Conservation (phyloP, 2,113 vertebrate genomes). For the Pleuronectes platessa region DNA sequence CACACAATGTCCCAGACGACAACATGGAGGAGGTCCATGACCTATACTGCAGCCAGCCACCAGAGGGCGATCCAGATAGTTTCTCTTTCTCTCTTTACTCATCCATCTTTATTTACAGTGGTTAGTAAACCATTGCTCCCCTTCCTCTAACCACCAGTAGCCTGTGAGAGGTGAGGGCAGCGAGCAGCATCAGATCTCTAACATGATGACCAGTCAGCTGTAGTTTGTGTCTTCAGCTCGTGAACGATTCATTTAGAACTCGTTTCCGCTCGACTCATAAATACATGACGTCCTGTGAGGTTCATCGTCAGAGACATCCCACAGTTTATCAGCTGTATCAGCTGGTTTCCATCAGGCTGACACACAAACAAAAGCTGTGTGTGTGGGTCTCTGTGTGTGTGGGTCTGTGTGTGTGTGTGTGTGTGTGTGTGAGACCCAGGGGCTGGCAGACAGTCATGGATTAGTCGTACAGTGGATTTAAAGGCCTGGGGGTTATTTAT, state of each 20-base stretch:
- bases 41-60: no score
- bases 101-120: no score
- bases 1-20: no score
- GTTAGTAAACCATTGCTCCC: no score
- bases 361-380: background rate
- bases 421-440: conserved; percentile 43
- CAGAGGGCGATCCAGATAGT: no score
- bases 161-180: background rate
- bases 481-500: conserved; percentile 6
- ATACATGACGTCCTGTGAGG: background rate
- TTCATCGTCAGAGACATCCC: background rate
- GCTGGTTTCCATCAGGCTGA: background rate
- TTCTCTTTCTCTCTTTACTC: no score
- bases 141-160: no score
- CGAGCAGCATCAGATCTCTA: no score
- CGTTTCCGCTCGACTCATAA: no score
- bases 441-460: conserved; percentile 43
- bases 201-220: background rate
- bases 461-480: conserved; percentile 44
- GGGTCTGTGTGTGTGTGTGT: no score
- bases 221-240: background rate
- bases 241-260: background rate
- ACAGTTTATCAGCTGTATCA: background rate
- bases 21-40: no score
- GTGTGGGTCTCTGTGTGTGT: conserved; percentile 14